Percentiles rank a stretch among this genome's conserved stretches.
Evolutionary conservation across 2,113 vertebrate species (phyloP).

Genomic region (Crotalus tigris): DNA sequence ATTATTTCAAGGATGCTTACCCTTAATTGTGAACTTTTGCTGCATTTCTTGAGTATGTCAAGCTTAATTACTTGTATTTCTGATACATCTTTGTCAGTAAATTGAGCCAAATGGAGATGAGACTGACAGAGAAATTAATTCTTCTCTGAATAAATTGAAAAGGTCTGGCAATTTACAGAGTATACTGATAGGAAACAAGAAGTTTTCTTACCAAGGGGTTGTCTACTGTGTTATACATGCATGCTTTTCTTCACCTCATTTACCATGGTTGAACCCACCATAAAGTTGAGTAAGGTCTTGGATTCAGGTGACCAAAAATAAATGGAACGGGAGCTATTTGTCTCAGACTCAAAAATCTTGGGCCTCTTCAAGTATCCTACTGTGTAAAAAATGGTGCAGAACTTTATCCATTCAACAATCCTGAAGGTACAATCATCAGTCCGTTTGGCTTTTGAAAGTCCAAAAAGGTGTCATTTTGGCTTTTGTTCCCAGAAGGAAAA

Average conservation of each 20-base stretch:
- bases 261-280: not conserved
- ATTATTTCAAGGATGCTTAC: slow-evolving; percentile 39
- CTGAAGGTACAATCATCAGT: not conserved
- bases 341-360: not conserved
- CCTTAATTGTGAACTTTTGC: slow-evolving; percentile 34
- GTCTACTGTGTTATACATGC: not conserved
- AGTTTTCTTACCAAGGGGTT: not conserved
- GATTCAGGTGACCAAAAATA: not conserved
- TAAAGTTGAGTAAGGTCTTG: not conserved
- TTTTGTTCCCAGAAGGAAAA: not conserved
- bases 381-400: not conserved
- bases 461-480: not conserved
- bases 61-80: slow-evolving; percentile 11
- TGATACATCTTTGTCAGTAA: slow-evolving; percentile 22
- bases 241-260: not conserved
- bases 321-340: not conserved
- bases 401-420: not conserved
- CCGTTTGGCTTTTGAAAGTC: not conserved
- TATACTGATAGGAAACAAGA: not conserved
- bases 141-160: not conserved
- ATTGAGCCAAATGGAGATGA: slow-evolving; percentile 10
- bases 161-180: too few species aligned
- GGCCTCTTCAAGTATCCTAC: not conserved
- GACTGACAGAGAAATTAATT: not conserved
- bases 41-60: slow-evolving; percentile 22